Conservation (phyloP, 2,888 invertebrate species). For the Galeopsomyia nigrocyanea region DNA sequence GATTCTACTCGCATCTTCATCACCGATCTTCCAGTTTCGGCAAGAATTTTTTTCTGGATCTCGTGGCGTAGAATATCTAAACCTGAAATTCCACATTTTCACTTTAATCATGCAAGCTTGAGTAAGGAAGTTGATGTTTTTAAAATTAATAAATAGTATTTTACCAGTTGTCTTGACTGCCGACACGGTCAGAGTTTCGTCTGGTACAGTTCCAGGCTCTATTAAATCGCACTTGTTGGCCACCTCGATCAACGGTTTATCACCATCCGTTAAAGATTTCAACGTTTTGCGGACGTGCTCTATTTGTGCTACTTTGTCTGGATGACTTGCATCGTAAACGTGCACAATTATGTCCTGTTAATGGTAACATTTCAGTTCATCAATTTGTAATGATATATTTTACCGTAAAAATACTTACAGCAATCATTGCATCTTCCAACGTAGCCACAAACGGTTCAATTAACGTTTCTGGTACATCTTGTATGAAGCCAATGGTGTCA, state of each 20-base stretch:
- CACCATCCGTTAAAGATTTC: conserved; percentile 68
- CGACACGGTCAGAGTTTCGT: conserved; percentile 68
- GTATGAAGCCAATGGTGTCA: conserved; percentile 91
- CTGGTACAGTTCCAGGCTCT: conserved; percentile 50
- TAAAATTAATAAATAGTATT: background rate
- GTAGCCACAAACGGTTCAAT: conserved; percentile 86
- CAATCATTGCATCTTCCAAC: conserved; percentile 82
- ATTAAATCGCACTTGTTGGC: conserved; percentile 82
- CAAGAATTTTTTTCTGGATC: conserved; percentile 71
- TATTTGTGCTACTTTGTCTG: conserved; percentile 77
- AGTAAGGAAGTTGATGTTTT: background rate
- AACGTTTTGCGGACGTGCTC: conserved; percentile 80
- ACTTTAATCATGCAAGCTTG: background rate
- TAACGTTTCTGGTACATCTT: conserved; percentile 83
- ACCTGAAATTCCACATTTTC: conserved; percentile 59
- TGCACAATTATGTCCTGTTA: conserved; percentile 84
- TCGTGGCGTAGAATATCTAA: conserved; percentile 67
- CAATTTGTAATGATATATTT: conserved; percentile 21
- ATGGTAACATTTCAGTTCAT: conserved; percentile 29
- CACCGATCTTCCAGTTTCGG: conserved; percentile 70
- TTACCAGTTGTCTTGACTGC: conserved; percentile 68
- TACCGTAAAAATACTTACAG: conserved; percentile 68
- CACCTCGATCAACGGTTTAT: conserved; percentile 73
- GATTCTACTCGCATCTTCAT: conserved; percentile 73
- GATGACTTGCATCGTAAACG: conserved; percentile 83